Percentiles rank a stretch among this genome's conserved stretches.
These are phyloP conservation scores for Diadema setosum DNA, from an alignment of 35 echinoderm and acorn worm genomes.

Conservation along the genomic window DNA sequence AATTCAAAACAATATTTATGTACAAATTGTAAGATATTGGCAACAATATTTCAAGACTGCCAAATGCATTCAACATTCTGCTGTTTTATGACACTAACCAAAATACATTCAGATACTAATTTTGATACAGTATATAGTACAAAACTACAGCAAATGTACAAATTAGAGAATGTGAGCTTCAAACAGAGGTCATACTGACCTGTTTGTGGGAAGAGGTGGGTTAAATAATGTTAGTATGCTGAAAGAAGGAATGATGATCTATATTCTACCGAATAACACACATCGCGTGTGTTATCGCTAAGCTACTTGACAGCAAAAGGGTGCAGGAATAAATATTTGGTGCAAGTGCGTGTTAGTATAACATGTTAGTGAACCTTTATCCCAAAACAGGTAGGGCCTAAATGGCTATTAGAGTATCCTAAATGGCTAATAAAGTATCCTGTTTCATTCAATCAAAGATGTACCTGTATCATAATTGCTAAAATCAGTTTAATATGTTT, in stretches of 20 bases:
- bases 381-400: not conserved
- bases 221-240: not conserved
- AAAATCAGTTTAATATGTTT: too few species aligned
- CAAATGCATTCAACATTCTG: too few species aligned
- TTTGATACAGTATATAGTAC: too few species aligned
- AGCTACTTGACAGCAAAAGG: not conserved
- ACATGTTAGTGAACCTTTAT: not conserved
- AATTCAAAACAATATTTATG: too few species aligned
- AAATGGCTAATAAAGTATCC: too few species aligned
- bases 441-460: too few species aligned
- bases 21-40: too few species aligned
- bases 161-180: not conserved
- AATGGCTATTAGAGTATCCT: too few species aligned
- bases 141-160: slow-evolving; percentile 11
- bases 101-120: too few species aligned
- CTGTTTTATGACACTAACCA: too few species aligned
- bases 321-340: not conserved
- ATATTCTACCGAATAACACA: slow-evolving; percentile 2
- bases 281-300: slow-evolving; percentile 1
- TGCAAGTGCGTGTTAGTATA: not conserved
- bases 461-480: too few species aligned
- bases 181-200: not conserved
- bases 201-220: not conserved
- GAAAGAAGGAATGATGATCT: not conserved
- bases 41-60: too few species aligned